Conservation (phyloP, 2,797 vertebrate genomes). For the Arrhamphus sclerolepis region DNA sequence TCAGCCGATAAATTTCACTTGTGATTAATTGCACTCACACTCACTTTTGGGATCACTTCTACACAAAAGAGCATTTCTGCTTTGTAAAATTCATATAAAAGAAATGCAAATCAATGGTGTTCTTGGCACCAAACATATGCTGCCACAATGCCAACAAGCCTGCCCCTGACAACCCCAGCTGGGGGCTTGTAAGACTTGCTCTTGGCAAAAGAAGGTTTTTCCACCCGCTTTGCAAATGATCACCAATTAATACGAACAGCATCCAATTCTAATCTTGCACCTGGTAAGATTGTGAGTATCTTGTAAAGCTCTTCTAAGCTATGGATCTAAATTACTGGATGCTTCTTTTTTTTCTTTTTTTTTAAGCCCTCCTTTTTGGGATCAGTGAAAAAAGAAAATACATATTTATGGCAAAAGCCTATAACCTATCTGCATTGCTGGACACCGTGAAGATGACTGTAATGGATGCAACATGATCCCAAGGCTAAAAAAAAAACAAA, state of each 20-base stretch:
- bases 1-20: constrained; percentile 89
- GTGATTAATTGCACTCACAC: constrained; percentile 91
- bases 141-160: constrained; percentile 87
- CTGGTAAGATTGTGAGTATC: constrained; percentile 81
- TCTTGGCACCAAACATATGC: constrained; percentile 90
- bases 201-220: constrained; percentile 85
- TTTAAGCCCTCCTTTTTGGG: constrained; percentile 32
- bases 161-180: constrained; percentile 89
- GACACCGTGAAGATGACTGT: constrained; percentile 33
- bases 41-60: constrained; percentile 87
- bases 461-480: no score
- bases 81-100: constrained; percentile 89
- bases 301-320: constrained; percentile 70
- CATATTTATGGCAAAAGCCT: constrained; percentile 53
- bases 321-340: constrained; percentile 69
- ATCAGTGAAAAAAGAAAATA: constrained; percentile 33
- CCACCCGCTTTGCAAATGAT: constrained; percentile 88
- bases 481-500: no score
- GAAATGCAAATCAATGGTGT: constrained; percentile 90
- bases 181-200: constrained; percentile 87
- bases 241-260: constrained; percentile 88
- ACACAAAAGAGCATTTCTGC: constrained; percentile 86
- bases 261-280: constrained; percentile 86
- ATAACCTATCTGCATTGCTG: constrained; percentile 26
- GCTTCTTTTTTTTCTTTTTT: no score